Base-by-base conservation (phyloP, 2,113 vertebrate species). In the Nesoenas mayeri region DNA sequence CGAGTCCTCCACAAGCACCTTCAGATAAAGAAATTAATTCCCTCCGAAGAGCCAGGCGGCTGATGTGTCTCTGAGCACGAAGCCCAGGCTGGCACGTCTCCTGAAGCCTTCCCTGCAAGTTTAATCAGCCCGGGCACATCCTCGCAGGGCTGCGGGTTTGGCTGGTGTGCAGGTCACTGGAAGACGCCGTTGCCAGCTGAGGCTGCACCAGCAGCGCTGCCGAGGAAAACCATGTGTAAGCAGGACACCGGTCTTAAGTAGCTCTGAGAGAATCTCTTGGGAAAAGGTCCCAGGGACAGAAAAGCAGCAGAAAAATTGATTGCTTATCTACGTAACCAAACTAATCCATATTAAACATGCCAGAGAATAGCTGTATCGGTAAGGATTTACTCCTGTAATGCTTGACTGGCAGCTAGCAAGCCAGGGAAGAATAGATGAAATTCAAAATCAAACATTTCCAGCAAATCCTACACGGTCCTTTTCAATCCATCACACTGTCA, bases 401-500 rank as follows among this genome's bases (percentile, higher is more conserved):
- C 54, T 24, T 80, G 82, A 94, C 38, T 82, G 91, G 79, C 89
- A 79, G 60, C 54, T 28, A 77, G 61, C 53, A 86, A 82, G n/a
- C 26, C 44, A 75, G 54, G 50, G 31, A 89, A 82, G 11, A 32
- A 38, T 3, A 69, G 80, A 89, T 71, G 36, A 50, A 90, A 94
- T 48, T 70, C 31, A 61, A 93, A 88, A 82, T 61, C 40, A 85
- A 94, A 70, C 62, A 22, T 73, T 96, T 79, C 50, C 71, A 90
- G 82, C 82, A 93, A 78, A 88, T 69, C 90, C 94, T 34, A 77
- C 24, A 0, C n/a, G 5, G 70, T 73, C 85, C 79, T 73, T 88
- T 73, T 88, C 88, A 85, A 73, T 88, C 88, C 88, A 96, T 94
- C 88, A 79, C 1, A 2, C 62, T 94, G 88, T 77, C 88, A 93